A percentile compares a stretch with the other conserved stretches of the same genome.
These are phyloP conservation scores for Tragelaphus scriptus DNA, from an alignment of 2,113 vertebrate species.

Conservation along the genomic window DNA sequence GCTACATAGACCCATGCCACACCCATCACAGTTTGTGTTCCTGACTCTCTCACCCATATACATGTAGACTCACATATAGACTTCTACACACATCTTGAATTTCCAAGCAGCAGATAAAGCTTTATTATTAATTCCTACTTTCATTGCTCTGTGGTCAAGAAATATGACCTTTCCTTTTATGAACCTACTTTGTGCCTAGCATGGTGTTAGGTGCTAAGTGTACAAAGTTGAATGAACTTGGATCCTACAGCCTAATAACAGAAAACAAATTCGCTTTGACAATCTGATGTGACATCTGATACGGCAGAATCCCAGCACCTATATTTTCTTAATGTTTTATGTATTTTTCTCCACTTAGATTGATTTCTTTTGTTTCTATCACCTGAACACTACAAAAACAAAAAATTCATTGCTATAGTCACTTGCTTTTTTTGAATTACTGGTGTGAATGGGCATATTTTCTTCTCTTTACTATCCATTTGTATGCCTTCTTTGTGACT, in stretches of 20 bases:
- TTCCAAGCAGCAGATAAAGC: background rate
- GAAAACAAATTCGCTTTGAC: background rate
- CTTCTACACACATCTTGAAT: background rate
- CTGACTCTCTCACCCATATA: too few species aligned
- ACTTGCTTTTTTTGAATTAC: background rate
- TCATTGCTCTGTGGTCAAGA: background rate
- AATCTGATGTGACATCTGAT: background rate
- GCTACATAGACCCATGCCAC: accelerated
- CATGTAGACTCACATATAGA: too few species aligned
- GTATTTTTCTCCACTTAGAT: background rate
- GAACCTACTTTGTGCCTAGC: background rate
- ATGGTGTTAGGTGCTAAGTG: background rate
- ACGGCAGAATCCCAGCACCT: background rate
- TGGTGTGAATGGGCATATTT: background rate
- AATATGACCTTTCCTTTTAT: background rate
- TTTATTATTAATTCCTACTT: background rate
- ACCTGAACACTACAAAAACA: background rate
- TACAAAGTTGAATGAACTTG: background rate
- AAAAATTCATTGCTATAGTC: background rate
- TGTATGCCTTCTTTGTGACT: background rate
- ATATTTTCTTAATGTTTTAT: background rate
- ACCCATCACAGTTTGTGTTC: background rate
- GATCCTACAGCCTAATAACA: background rate
- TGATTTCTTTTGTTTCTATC: background rate
- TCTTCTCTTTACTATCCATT: background rate